Conservation (phyloP, 2,113 vertebrate species). For the Zapornia atra region DNA sequence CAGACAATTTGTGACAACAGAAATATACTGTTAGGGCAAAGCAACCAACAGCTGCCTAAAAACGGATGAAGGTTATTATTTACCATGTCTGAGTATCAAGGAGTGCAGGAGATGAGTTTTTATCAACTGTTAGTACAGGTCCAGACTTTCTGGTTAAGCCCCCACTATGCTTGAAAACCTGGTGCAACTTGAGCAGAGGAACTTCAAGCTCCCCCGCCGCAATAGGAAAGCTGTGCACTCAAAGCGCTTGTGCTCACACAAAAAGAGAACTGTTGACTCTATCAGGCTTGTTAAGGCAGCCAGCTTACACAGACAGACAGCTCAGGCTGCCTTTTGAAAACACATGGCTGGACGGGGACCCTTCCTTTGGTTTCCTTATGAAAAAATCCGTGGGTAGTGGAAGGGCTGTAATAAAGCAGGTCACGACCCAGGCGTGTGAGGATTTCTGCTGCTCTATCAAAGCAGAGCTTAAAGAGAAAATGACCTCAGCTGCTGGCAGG, state of each 20-base stretch:
- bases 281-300: not conserved
- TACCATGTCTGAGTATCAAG: not conserved
- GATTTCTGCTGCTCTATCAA: not conserved
- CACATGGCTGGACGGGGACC: rapidly evolving
- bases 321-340: not conserved
- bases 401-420: not conserved
- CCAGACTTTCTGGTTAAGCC: not conserved
- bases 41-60: not conserved
- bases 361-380: not conserved
- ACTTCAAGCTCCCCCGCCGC: rapidly evolving
- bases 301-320: not conserved
- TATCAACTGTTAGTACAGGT: not conserved
- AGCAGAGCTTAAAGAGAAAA: not conserved
- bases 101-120: not conserved
- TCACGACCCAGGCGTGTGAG: not conserved
- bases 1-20: not conserved
- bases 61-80: not conserved
- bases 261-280: not conserved
- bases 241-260: not conserved
- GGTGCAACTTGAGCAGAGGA: not conserved
- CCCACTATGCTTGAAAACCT: not conserved
- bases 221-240: not conserved
- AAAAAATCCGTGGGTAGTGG: not conserved
- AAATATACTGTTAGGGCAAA: not conserved
- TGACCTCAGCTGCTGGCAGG: not conserved